Evolutionary conservation across 2,888 invertebrate genomes (phyloP).

Genomic region (Cremastinae sp.): DNA sequence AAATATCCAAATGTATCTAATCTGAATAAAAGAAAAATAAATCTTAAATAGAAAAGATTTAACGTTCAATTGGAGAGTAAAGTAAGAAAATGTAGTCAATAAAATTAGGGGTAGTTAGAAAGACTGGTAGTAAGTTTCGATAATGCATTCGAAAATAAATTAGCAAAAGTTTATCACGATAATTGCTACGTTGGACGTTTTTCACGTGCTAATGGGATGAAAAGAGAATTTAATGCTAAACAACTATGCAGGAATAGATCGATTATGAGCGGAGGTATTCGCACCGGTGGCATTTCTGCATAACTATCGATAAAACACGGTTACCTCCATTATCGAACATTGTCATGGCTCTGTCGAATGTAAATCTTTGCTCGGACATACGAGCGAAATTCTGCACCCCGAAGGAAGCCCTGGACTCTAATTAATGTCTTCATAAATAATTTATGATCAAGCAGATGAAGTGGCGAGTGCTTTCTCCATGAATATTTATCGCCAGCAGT

Average conservation of each 20-base stretch:
- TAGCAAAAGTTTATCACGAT: constrained; percentile 33
- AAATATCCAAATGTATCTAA: too few relatives aligned
- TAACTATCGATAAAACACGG: constrained; percentile 39
- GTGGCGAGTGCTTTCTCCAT: constrained; percentile 41
- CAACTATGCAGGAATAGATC: constrained; percentile 27
- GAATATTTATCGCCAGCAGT: constrained; percentile 49
- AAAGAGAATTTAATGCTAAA: neutral
- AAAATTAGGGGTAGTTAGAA: constrained; percentile 11
- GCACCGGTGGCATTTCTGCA: constrained; percentile 7
- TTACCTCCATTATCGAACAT: constrained; percentile 48
- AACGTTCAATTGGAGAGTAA: too few relatives aligned
- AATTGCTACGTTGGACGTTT: constrained; percentile 19
- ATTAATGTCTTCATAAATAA: constrained; percentile 61
- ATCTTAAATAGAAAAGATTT: too few relatives aligned
- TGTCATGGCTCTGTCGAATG: constrained; percentile 30
- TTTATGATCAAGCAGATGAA: constrained; percentile 56
- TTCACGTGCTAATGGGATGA: neutral
- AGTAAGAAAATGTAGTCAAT: too few relatives aligned
- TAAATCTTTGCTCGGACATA: constrained; percentile 1
- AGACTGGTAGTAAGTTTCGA: constrained; percentile 25
- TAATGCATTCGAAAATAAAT: constrained; percentile 31
- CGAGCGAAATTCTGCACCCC: constrained; percentile 10
- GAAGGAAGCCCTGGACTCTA: constrained; percentile 29
- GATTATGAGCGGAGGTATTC: constrained; percentile 27
- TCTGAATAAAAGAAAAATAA: too few relatives aligned